Percentiles rank a stretch among this genome's conserved stretches.
These are phyloP conservation scores for Erythrolamprus reginae DNA, from an alignment of 2,113 vertebrate species.

Conservation along the genomic window DNA sequence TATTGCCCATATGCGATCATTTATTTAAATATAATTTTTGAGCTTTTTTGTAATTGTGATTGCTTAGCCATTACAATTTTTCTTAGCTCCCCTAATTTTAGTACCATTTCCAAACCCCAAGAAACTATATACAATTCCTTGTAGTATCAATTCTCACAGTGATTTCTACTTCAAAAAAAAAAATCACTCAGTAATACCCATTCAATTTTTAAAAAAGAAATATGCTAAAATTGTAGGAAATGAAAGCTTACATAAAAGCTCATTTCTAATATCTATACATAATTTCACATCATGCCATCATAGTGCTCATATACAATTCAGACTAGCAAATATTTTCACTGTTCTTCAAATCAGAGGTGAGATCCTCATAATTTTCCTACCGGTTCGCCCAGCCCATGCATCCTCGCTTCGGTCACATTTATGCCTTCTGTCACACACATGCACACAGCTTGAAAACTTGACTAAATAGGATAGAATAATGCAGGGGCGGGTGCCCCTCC, in stretches of 20 bases:
- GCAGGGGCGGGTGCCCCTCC: too few species aligned
- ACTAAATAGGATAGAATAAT: too few species aligned
- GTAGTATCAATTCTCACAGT: neutral
- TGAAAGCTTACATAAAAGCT: neutral
- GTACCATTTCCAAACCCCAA: neutral
- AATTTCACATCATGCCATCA: neutral
- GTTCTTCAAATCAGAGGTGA: neutral
- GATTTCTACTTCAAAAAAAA: neutral
- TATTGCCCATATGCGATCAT: neutral
- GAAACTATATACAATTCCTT: neutral
- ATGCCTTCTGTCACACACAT: too few species aligned
- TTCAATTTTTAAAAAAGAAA: neutral
- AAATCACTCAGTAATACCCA: neutral
- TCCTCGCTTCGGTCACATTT: too few species aligned
- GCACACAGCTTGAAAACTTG: too few species aligned
- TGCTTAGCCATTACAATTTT: neutral
- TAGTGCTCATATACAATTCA: neutral
- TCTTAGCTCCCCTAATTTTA: neutral
- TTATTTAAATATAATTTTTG: neutral
- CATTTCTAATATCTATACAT: neutral
- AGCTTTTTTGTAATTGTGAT: neutral
- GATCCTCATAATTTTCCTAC: too few species aligned
- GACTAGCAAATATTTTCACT: neutral
- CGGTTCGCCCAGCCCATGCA: too few species aligned
- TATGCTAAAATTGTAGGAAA: neutral